Evolutionary conservation across 1,140 invertebrate species (phyloP).

Genomic region (Bombus vancouverensis): DNA sequence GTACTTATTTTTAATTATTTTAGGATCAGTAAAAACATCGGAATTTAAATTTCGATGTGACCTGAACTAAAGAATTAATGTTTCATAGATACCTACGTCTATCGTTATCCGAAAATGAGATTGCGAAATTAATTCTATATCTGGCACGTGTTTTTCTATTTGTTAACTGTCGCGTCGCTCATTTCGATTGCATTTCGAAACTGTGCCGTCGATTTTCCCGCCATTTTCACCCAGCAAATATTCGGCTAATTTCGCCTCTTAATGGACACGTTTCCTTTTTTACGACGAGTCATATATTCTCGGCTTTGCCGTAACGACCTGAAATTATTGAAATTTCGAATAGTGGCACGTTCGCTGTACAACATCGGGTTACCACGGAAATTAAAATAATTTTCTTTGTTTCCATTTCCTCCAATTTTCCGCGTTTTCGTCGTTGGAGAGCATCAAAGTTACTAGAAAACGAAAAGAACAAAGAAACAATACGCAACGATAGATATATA

Average conservation of each 20-base stretch:
- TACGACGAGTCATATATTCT: not conserved
- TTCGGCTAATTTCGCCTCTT: not conserved
- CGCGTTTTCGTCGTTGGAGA: not conserved
- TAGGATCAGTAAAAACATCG: too few relatives aligned
- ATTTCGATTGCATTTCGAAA: too few relatives aligned
- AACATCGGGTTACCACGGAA: not conserved
- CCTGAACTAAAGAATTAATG: too few relatives aligned
- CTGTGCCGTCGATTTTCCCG: too few relatives aligned
- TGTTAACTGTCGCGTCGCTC: too few relatives aligned
- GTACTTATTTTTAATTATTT: too few relatives aligned
- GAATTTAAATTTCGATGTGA: too few relatives aligned
- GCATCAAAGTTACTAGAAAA: not conserved
- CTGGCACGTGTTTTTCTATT: too few relatives aligned
- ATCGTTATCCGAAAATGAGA: too few relatives aligned
- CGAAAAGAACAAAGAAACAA: not conserved
- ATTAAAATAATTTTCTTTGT: constrained; percentile 4
- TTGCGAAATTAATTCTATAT: too few relatives aligned
- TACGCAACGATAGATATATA: too few relatives aligned
- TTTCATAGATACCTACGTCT: too few relatives aligned
- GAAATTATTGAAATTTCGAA: constrained; percentile 10
- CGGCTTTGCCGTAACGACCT: not conserved
- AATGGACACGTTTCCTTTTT: not conserved
- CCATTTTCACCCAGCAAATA: not conserved
- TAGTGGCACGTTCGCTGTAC: not conserved
- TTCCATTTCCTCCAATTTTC: not conserved